Evolutionary conservation across 2,113 vertebrate genomes (phyloP), one percentile per base, ranked within the genome.

Genomic region (Pedionomus torquatus): DNA sequence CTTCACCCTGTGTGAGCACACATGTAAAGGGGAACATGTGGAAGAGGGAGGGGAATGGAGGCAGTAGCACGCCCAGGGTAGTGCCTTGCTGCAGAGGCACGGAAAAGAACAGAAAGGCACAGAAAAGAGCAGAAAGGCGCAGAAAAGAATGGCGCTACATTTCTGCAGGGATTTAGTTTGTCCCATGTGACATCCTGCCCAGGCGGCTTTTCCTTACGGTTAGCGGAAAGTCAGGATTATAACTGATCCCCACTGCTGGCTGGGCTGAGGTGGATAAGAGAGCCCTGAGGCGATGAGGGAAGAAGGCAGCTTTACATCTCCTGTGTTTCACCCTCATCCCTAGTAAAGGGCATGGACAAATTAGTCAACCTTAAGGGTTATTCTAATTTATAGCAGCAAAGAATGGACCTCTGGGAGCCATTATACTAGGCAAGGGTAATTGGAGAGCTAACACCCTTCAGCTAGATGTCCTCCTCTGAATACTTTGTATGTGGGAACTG

Each of bases 291-390:
- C 71, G 14, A 17, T 0, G 64, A 66, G 77, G 26, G 83, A 54
- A 87, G 74, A 76, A 65, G 74, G 86, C 89, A 92, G 86, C 57
- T 85, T 70, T 79, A 57, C 41, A 71, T 44, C 71, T 93, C 80
- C 57, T 30, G 49, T 1, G 0, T 65, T 69, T 90, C 90, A 89
- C 52, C 43, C 88, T 92, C 60, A 86, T 68, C 33, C 39, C 60
- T 33, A 41, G 83, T 25, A 94, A 95, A 97, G 94, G 89, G 87
- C 95, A 96, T 4, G 70, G 87, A 82, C 80, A 93, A 95, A 97
- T 97, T 91, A 96, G 89, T 94, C 94, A 93, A 91, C 77, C 92
- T 94, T 90, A 95, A 79, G 94, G 87, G 89, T 85, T 95, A 79
- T 90, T 95, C 78, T 93, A 90, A 97, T 95, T 97, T 90, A 96